Evolutionary conservation across 64 coral and sea anemone species (phyloP).

Genomic region (Actinia tenebrosa): DNA sequence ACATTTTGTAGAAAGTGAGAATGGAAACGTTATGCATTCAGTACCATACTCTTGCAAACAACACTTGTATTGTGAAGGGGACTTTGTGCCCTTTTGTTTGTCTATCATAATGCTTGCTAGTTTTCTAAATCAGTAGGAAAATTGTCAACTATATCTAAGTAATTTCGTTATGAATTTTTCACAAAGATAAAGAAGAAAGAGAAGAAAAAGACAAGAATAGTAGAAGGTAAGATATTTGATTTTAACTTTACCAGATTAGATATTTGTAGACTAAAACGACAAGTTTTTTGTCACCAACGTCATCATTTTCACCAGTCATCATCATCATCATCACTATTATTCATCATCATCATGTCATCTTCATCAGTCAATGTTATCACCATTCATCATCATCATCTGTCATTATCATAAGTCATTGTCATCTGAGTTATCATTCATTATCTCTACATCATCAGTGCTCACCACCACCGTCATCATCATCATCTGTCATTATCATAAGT

Average conservation of each 20-base stretch:
- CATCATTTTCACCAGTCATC: background rate
- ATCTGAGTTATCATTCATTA: background rate
- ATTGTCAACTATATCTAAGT: background rate
- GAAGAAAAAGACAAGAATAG: slow-evolving; percentile 4
- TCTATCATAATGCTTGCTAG: background rate
- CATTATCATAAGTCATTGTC: background rate
- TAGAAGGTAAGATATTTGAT: background rate
- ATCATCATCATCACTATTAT: background rate
- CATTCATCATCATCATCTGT: background rate
- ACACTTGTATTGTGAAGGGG: background rate
- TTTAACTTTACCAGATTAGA: background rate
- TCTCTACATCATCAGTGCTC: background rate
- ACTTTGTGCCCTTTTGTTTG: no score
- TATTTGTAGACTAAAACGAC: no score
- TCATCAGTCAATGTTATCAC: no score
- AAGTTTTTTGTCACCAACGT: background rate
- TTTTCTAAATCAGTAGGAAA: no score
- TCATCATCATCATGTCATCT: no score
- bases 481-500: no score
- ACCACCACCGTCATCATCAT: no score
- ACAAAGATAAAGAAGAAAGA: background rate
- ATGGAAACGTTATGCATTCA: background rate
- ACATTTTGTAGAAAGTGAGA: no score
- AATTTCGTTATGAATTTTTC: background rate
- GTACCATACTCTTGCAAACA: background rate